phyloP scores from a whole-genome alignment of 2,888 invertebrate species.

The Doris montereyensis region DNA sequence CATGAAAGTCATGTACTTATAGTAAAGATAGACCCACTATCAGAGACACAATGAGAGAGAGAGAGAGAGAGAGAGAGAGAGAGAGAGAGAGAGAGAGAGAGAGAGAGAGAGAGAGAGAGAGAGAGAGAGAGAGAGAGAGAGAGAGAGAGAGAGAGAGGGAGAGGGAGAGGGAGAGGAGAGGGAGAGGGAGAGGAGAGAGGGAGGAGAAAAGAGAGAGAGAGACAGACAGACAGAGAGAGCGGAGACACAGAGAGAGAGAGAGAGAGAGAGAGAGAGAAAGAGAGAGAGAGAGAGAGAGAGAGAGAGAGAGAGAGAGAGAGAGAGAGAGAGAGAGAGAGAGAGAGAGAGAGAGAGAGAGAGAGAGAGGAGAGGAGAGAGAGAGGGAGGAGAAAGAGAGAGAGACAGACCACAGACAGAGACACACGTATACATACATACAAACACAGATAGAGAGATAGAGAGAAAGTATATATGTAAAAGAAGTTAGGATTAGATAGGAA shows the following conservation, averaged over 20 bases:
- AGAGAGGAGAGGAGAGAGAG: too few relatives aligned
- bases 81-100: conserved; percentile 21
- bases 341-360: too few relatives aligned
- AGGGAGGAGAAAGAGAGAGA: too few relatives aligned
- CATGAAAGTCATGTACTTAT: too few relatives aligned
- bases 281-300: conserved; percentile 25
- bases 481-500: too few relatives aligned
- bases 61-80: conserved; percentile 29
- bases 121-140: background rate
- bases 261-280: conserved; percentile 6
- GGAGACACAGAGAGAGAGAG: too few relatives aligned
- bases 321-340: background rate
- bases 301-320: too few relatives aligned
- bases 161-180: conserved; percentile 1
- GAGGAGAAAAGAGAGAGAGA: background rate
- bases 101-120: conserved; percentile 20
- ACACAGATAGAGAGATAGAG: too few relatives aligned
- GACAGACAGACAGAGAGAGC: too few relatives aligned
- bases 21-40: background rate
- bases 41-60: conserved; percentile 4
- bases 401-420: too few relatives aligned
- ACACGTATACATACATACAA: too few relatives aligned
- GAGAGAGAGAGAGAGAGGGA: background rate
- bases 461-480: too few relatives aligned
- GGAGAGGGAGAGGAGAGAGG: background rate